Evolutionary conservation across 2,113 vertebrate genomes (phyloP), one percentile per base, ranked within the genome.

Genomic region (Trachemys scripta): DNA sequence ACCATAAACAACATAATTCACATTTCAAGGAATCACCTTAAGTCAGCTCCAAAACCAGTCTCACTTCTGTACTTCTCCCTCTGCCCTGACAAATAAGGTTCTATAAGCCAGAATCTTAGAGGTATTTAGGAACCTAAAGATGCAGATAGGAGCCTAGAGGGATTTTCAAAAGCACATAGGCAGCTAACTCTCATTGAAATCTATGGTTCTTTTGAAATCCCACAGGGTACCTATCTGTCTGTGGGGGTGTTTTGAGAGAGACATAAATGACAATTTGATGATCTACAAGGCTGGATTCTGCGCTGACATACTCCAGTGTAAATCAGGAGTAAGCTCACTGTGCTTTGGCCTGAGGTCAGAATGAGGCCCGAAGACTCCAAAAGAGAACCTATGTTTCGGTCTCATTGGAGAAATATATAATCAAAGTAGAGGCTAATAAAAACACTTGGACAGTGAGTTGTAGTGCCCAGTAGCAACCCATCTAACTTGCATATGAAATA

Each of bases 31-130:
- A 89, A 96, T 90, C 94, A 96, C 94, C 94, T 93, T 95, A 96
- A 96, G 92, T 80, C 87, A 92, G 87, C 87, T 96, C 84, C 94
- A 89, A 94, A 97, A 97, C 92, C 95, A 96, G 96, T 96, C 96
- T 97, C 89, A 91, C 92, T 95, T 93, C 94, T 90, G 94, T 95
- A 93, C 94, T 96, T 93, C 93, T 93, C 78, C 85, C 80, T 94
- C 87, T 93, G 75, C 92, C 79, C 87, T 93, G 78, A 94, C 90
- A 96, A 96, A 97, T 92, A 93, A 88, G 89, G 87, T 96, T 84
- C 86, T 82, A 62, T 90, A 89, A 97, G 78, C 89, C 89, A 90
- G 88, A 86, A 86, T 96, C 95, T 96, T 95, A 96, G 97, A 82
- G 59, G 80, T 87, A 91, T 49, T 51, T 81, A 87, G 90, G 85